Percentiles rank a stretch among this genome's conserved stretches.
These are phyloP conservation scores for Cyrtonyx montezumae DNA, from an alignment of 2,113 vertebrate genomes.

Conservation along the genomic window DNA sequence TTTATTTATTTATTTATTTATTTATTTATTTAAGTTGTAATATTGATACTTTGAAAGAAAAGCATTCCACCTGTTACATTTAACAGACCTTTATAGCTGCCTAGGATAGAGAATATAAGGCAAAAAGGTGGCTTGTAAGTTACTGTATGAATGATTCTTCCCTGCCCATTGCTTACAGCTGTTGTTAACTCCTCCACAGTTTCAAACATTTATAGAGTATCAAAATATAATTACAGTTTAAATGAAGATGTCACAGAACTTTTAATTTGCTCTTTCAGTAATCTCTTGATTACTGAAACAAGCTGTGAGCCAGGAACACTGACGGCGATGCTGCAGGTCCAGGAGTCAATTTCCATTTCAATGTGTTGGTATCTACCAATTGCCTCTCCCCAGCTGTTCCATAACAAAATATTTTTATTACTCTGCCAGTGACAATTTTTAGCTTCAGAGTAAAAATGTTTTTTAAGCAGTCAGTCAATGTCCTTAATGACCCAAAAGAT, in stretches of 20 bases:
- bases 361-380: neutral
- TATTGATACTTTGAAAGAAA: neutral
- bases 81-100: neutral
- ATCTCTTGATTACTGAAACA: neutral
- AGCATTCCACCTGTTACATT: neutral
- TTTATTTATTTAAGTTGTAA: neutral
- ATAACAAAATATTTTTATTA: neutral
- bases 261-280: neutral
- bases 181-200: neutral
- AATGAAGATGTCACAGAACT: neutral
- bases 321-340: neutral
- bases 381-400: neutral
- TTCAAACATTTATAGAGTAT: neutral
- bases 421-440: neutral
- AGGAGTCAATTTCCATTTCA: neutral
- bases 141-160: neutral
- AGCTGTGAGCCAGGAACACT: neutral
- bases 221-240: neutral
- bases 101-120: neutral
- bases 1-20: too few relatives aligned
- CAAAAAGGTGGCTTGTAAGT: neutral
- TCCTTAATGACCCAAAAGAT: neutral
- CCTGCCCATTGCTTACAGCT: neutral
- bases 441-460: neutral
- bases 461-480: neutral